phyloP scores from a whole-genome alignment of 2,888 invertebrate genomes.

The Mythimna vitellina region DNA sequence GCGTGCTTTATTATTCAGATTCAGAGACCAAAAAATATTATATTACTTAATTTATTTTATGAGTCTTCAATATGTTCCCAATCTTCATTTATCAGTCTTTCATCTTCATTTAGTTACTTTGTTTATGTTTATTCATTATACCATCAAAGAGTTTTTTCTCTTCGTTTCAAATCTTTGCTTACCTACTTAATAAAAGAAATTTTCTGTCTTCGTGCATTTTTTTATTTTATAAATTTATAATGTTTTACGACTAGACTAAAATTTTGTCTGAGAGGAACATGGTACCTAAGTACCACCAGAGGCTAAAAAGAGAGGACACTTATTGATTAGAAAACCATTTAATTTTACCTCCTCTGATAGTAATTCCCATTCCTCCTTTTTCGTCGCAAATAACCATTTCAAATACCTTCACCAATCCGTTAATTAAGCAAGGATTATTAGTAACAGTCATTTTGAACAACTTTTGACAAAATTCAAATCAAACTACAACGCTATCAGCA shows the following conservation, averaged over 20 bases:
- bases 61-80: too few relatives aligned
- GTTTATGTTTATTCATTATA: slow-evolving; percentile 19
- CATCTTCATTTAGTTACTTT: slow-evolving; percentile 1
- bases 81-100: not conserved
- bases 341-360: too few relatives aligned
- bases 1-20: too few relatives aligned
- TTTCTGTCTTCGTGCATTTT: not conserved
- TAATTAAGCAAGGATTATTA: not conserved
- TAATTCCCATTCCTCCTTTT: too few relatives aligned
- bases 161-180: slow-evolving; percentile 14
- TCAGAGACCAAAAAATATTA: too few relatives aligned
- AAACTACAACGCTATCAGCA: not conserved
- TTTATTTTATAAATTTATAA: too few relatives aligned
- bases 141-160: slow-evolving; percentile 12
- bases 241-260: not conserved
- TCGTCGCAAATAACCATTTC: not conserved
- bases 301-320: too few relatives aligned
- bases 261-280: not conserved
- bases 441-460: not conserved
- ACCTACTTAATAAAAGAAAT: slow-evolving; percentile 25
- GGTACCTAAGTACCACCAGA: not conserved
- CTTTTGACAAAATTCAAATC: not conserved
- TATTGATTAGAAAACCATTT: not conserved
- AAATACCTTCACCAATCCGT: not conserved
- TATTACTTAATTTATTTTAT: too few relatives aligned